These are phyloP conservation scores for Oncorhynchus kisutch DNA, from an alignment of 2,113 vertebrate species.

Conservation along the genomic window DNA sequence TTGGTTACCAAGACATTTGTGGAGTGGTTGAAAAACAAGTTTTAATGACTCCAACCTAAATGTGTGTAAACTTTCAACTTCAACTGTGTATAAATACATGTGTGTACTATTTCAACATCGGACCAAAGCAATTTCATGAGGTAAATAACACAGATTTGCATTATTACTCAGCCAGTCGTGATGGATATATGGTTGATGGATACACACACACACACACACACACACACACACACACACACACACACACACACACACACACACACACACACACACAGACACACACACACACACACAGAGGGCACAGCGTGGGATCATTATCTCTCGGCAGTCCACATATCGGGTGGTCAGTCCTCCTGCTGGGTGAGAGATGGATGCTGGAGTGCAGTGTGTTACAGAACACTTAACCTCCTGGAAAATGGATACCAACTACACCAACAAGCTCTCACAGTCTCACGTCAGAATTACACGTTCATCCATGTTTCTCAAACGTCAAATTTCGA, in stretches of 20 bases:
- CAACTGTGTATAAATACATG: no score
- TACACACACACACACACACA: neutral
- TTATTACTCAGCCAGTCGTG: neutral
- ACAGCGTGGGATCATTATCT: conserved; percentile 31
- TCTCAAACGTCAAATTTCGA: no score
- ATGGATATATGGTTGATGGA: neutral
- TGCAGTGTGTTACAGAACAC: conserved; percentile 22
- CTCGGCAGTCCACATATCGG: conserved; percentile 35
- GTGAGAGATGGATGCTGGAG: conserved; percentile 26
- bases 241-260: no score
- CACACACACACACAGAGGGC: neutral
- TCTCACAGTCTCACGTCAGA: no score
- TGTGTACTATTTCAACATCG: neutral
- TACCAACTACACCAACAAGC: no score
- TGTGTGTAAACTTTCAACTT: no score
- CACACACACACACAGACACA: no score
- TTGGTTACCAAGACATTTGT: no score
- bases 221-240: no score
- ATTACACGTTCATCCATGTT: no score
- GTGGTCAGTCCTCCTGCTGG: conserved; percentile 38
- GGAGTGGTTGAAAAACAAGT: no score
- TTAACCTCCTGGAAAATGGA: conserved; percentile 32
- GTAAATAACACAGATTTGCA: neutral
- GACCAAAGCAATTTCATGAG: neutral
- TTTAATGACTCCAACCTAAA: no score